These are phyloP conservation scores for Vanessa atalanta DNA, from an alignment of 1,140 invertebrate genomes.

Conservation along the genomic window DNA sequence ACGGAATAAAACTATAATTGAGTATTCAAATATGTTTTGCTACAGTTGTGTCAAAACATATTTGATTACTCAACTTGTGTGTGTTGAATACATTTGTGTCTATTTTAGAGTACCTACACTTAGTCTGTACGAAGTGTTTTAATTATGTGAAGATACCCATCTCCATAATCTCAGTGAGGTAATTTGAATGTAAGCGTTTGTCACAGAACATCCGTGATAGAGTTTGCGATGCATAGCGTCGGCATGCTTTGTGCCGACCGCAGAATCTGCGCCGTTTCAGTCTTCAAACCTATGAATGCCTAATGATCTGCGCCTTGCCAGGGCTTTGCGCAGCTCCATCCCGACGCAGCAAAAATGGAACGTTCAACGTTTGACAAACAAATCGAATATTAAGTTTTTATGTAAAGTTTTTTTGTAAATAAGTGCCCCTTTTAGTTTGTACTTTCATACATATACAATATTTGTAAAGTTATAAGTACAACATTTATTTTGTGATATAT, in stretches of 20 bases:
- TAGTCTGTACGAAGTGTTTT: too few relatives aligned
- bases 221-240: slow-evolving; percentile 10
- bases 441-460: not conserved
- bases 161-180: not conserved
- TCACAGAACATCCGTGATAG: not conserved
- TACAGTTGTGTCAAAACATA: too few relatives aligned
- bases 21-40: too few relatives aligned
- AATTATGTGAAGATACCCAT: too few relatives aligned
- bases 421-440: not conserved
- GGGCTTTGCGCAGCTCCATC: slow-evolving; percentile 39
- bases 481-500: too few relatives aligned
- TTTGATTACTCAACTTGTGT: not conserved
- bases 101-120: too few relatives aligned
- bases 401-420: too few relatives aligned
- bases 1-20: too few relatives aligned
- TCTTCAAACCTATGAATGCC: slow-evolving; percentile 46
- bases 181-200: not conserved
- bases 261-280: slow-evolving; percentile 35
- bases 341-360: not conserved
- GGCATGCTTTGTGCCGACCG: slow-evolving; percentile 32
- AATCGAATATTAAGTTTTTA: too few relatives aligned
- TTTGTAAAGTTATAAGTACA: too few relatives aligned
- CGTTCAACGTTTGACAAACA: too few relatives aligned
- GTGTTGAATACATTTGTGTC: too few relatives aligned
- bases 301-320: slow-evolving; percentile 50